Evolutionary conservation across 2,797 vertebrate genomes (phyloP).

Genomic region (Spea hammondii): DNA sequence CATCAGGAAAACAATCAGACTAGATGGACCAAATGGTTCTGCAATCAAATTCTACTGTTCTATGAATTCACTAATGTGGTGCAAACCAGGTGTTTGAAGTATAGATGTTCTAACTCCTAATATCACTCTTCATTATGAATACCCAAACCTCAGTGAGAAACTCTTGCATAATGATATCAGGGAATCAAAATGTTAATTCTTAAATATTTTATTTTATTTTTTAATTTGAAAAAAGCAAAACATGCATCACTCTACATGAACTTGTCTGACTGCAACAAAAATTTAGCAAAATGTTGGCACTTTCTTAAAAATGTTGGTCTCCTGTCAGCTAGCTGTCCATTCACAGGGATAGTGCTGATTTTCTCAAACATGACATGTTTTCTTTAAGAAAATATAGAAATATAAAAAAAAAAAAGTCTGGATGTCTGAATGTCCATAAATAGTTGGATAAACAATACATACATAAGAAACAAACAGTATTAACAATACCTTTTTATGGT

Average conservation of each 20-base stretch:
- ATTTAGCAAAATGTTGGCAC: conserved; percentile 88
- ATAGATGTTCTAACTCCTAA: no score
- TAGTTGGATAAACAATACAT: not conserved
- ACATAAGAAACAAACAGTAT: conserved; percentile 8
- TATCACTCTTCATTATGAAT: no score
- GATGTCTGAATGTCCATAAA: not conserved
- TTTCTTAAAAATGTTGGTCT: conserved; percentile 81
- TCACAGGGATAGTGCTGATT: conserved; percentile 91
- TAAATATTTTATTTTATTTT: no score
- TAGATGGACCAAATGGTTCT: no score
- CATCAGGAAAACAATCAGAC: no score
- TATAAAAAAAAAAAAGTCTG: conserved; percentile 11
- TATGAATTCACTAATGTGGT: no score
- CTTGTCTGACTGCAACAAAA: conserved; percentile 76
- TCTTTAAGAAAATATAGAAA: conserved; percentile 75
- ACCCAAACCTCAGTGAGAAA: no score
- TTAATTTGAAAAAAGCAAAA: not conserved
- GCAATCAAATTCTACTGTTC: no score
- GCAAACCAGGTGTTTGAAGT: no score
- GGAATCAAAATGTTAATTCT: not conserved
- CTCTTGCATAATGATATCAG: no score
- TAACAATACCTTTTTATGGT: conserved; percentile 90
- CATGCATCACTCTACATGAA: conserved; percentile 45
- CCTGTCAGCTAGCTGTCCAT: conserved; percentile 80
- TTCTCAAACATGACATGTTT: conserved; percentile 91